Evolutionary conservation across 2,888 invertebrate species (phyloP).

Genomic region (Craniophora ligustri): DNA sequence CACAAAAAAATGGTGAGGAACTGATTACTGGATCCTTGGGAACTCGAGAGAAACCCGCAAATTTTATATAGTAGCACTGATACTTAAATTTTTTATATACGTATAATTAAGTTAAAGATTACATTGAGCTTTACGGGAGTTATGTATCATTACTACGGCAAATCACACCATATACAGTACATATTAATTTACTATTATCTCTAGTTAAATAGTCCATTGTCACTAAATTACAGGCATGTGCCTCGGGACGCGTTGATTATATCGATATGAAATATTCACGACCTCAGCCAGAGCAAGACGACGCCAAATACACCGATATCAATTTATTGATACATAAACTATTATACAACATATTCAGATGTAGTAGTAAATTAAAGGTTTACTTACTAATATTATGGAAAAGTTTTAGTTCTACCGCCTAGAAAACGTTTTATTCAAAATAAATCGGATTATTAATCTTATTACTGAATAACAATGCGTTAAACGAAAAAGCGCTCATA

Average conservation of each 20-base stretch:
- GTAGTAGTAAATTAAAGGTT: constrained; percentile 3
- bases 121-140: too few relatives aligned
- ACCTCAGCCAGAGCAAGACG: constrained; percentile 35
- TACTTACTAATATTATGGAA: background rate
- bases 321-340: constrained; percentile 48
- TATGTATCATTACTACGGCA: too few relatives aligned
- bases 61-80: too few relatives aligned
- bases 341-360: constrained; percentile 22
- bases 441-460: background rate
- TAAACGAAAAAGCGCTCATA: background rate
- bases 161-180: constrained; percentile 50
- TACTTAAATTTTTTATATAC: too few relatives aligned
- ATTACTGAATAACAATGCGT: background rate
- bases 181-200: constrained; percentile 57
- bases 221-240: constrained; percentile 66
- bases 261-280: constrained; percentile 61
- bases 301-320: constrained; percentile 53
- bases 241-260: constrained; percentile 62
- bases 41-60: too few relatives aligned
- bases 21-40: too few relatives aligned
- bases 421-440: background rate
- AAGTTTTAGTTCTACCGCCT: background rate
- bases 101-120: too few relatives aligned
- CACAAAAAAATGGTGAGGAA: too few relatives aligned
- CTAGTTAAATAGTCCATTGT: constrained; percentile 61